These are phyloP conservation scores for Steinernema feltiae DNA, from an alignment of 1,140 invertebrate genomes.

Conservation along the genomic window DNA sequence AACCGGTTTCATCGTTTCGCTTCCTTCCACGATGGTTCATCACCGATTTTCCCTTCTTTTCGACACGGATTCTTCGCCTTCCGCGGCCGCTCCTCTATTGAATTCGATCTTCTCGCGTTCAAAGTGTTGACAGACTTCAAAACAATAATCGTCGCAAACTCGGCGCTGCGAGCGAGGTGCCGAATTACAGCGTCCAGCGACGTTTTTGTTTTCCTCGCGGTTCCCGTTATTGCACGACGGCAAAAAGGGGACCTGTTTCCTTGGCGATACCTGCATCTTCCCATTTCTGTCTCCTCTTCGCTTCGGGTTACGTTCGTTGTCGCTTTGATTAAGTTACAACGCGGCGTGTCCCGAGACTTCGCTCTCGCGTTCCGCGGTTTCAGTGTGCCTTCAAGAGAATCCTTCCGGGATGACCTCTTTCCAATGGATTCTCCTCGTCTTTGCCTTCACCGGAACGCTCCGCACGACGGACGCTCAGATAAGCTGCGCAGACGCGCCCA, in stretches of 20 bases:
- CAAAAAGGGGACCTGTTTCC: slow-evolving; percentile 1
- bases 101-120: background rate
- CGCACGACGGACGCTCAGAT: slow-evolving; percentile 24
- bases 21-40: too few species aligned
- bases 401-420: background rate
- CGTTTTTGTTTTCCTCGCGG: background rate
- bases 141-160: background rate
- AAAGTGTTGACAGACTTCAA: background rate
- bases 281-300: background rate
- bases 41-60: too few species aligned
- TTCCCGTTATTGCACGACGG: background rate
- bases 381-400: background rate
- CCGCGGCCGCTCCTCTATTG: too few species aligned
- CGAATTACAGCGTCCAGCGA: background rate
- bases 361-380: background rate
- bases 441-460: background rate
- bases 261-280: background rate
- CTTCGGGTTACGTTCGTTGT: background rate
- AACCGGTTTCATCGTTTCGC: too few species aligned
- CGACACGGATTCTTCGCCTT: too few species aligned
- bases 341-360: too few species aligned
- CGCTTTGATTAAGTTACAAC: background rate
- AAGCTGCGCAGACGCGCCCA: slow-evolving; percentile 44
- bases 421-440: background rate
- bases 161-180: background rate